These are phyloP conservation scores for Sitta carolinensis DNA, from an alignment of 2,797 vertebrate genomes.

Conservation along the genomic window DNA sequence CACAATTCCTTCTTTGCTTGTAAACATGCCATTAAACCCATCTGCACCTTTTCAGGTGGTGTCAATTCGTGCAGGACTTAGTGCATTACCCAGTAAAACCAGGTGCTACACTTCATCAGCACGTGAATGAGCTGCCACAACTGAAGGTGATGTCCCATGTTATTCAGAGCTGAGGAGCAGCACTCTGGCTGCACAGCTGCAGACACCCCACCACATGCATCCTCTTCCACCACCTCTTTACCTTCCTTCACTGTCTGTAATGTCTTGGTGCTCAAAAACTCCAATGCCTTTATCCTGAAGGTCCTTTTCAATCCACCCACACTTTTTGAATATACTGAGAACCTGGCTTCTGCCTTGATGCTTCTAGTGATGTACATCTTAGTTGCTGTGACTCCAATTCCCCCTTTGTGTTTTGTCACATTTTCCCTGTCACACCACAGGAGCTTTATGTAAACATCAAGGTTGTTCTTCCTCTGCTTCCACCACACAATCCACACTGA, in stretches of 20 bases:
- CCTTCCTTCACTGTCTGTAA: background rate
- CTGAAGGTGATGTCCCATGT: background rate
- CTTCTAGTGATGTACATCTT: background rate
- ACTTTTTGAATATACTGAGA: background rate
- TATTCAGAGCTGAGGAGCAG: background rate
- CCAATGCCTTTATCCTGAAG: background rate
- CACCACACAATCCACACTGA: background rate
- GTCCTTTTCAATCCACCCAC: background rate
- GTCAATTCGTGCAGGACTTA: background rate
- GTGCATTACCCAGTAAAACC: background rate
- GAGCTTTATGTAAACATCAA: background rate
- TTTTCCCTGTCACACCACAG: background rate
- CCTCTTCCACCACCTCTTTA: background rate
- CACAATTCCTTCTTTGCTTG: background rate
- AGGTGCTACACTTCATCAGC: background rate
- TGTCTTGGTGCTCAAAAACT: background rate
- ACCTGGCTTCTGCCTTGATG: background rate
- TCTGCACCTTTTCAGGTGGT: background rate
- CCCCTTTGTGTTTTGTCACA: background rate
- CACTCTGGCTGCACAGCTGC: background rate
- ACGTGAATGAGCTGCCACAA: fast-evolving
- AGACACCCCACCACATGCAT: background rate
- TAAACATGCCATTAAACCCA: background rate
- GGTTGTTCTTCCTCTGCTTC: background rate
- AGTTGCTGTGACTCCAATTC: background rate